Evolutionary conservation across 92 coral and sea anemone species (phyloP), one percentile per base, ranked within the genome.

Genomic region (Parazoanthus atlanticus): DNA sequence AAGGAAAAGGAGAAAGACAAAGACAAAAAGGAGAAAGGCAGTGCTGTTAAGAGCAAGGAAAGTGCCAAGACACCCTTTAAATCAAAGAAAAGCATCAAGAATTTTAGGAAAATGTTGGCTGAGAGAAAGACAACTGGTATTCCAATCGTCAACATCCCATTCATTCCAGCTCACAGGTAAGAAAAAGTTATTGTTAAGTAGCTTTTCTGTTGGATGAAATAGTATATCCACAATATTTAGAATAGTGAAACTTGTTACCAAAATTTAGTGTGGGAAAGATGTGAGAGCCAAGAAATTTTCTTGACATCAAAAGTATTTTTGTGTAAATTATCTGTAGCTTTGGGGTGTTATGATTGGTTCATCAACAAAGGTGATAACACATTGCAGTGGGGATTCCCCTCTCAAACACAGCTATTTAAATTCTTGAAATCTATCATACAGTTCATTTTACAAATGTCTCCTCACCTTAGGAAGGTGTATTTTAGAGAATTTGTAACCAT

Each of bases 101-200:
- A 94, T 58, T 95, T 97, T 66, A 89, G 99, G 54, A 97, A 97
- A 91, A 93, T 94, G 76, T 86, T 97, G 81, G 94, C 99, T 3
- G 99, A 97, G 89, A 97, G 96, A 90, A 96, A 97, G 80, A 96
- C 99, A 38, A 94, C 96, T 74, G 96, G 92, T 67, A 96, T 97
- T 32, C 99, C 99, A 10, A 96, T 97, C 78, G 99, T 97, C 30
- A 97, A 97, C 86, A 97, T 97, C 88, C 99, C 99, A 65, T 97
- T 97, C 83, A 96, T 97, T 76, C 99, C 99, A 40, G 98, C 99
- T 33, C 99, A 97, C 92, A 91, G 99, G 99, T 97, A 80, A 88
- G 96, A 52, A 28, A 46, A 36, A 43, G 34, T 34, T 52, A 29
- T 49, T 29, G 38, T 15, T 32, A 47, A 30, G n/a, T 61, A 4